A percentile compares a stretch with the other conserved stretches of the same genome.
phyloP scores from a whole-genome alignment of 2,888 invertebrate genomes.

The Fragum sueziense region DNA sequence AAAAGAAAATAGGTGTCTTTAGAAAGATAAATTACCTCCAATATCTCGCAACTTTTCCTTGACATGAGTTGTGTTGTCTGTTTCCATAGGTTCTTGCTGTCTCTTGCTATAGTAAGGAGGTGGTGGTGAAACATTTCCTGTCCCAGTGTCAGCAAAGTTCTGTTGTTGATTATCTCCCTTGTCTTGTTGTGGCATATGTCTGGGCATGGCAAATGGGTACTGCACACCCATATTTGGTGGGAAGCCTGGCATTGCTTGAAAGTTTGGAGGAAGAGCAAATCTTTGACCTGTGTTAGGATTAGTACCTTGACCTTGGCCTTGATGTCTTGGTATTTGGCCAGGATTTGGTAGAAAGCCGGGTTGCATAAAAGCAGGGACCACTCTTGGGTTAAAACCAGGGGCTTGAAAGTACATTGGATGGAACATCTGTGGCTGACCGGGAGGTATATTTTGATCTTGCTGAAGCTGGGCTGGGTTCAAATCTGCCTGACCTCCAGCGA shows the following conservation, averaged over 20 bases:
- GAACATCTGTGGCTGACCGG: not conserved
- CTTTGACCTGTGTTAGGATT: not conserved
- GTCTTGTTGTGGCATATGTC: not conserved
- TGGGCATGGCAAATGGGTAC: not conserved
- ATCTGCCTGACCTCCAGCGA: not conserved
- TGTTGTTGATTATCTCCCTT: not conserved
- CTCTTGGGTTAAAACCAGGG: too few species aligned
- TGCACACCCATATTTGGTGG: not conserved
- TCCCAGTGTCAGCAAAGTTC: too few species aligned
- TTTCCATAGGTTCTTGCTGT: not conserved
- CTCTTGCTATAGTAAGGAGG: conserved; percentile 3
- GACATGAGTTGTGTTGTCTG: not conserved
- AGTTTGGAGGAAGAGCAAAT: not conserved
- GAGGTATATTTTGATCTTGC: too few species aligned
- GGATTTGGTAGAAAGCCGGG: too few species aligned
- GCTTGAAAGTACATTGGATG: not conserved
- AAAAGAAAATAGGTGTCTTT: too few species aligned
- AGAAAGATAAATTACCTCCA: not conserved
- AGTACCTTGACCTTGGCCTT: not conserved
- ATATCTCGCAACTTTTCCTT: not conserved
- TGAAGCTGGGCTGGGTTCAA: not conserved
- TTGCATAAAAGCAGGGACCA: too few species aligned
- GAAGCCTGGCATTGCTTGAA: not conserved
- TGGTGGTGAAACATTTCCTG: not conserved
- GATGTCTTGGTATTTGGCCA: too few species aligned